Evolutionary conservation across 2,113 vertebrate species (phyloP), one percentile per base, ranked within the genome.

Genomic region (Cettia cetti): DNA sequence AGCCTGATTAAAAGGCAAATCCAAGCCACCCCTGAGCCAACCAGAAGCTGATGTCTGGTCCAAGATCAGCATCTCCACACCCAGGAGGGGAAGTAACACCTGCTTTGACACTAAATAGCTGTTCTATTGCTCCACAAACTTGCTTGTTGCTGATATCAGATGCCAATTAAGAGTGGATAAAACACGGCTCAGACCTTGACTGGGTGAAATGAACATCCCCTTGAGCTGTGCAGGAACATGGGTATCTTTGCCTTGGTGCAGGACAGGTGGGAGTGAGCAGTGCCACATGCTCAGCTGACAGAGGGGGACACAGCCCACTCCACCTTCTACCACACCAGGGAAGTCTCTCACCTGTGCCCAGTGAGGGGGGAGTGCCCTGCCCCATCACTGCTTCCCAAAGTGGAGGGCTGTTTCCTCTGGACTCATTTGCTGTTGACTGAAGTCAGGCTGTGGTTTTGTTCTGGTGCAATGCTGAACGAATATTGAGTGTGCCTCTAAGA

Each of bases 401-500:
- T 1, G 0, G 22, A 37, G 56, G 7, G 35, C 23, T 59, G 20
- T 3, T 52, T 88, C 54, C 49, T 77, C 59, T 22, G 49, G 15
- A 14, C 15, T 78, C 33, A 26, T 75, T 90, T 82, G 53, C 66
- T 86, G 54, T 64, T 75, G 78, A 5, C 70, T 59, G 63, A 57
- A 90, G 54, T 54, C 35, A 54, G 84, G 71, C 54, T 40, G 61
- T n/a, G 19, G 45, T 50, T 39, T 79, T 66, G 54, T 82, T 94
- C 2, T 11, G 17, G 28, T 80, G 82, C 18, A 69, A 84, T 69
- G 45, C 82, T 59, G 89, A 77, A 86, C 17, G 86, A 94, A 86
- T 79, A 82, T 77, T 80, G 88, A 94, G 90, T 80, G 95, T 86
- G 85, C 81, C 81, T 92, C 77, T 83, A 72, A 97, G 95, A 96